Evolutionary conservation across 2,113 vertebrate genomes (phyloP).

Genomic region (Apteryx mantelli): DNA sequence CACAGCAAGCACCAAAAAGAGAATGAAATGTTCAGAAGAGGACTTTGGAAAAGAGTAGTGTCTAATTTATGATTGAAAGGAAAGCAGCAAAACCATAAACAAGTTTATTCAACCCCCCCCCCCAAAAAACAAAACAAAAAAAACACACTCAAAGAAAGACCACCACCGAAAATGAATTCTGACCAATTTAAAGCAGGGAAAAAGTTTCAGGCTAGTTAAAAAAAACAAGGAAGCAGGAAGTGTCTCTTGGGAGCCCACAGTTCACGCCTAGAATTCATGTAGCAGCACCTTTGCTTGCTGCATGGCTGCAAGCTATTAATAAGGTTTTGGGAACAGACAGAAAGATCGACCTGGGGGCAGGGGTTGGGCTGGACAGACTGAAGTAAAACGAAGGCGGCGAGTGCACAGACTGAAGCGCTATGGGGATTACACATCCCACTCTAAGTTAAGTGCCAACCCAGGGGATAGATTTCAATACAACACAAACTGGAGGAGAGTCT

Average conservation of each 20-base stretch:
- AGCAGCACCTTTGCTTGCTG: neutral
- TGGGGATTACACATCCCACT: neutral
- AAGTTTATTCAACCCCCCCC: neutral
- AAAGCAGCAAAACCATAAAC: neutral
- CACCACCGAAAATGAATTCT: neutral
- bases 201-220: neutral
- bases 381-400: neutral
- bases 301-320: neutral
- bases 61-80: neutral
- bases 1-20: neutral
- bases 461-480: neutral
- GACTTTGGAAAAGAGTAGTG: neutral
- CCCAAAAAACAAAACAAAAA: neutral
- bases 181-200: neutral
- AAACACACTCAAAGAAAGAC: no score
- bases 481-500: neutral
- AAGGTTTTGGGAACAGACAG: neutral
- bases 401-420: fast-evolving
- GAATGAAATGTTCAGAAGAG: neutral
- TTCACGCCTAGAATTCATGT: neutral
- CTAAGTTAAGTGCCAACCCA: neutral
- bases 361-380: neutral
- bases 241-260: neutral
- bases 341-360: neutral
- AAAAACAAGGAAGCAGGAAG: neutral